phyloP scores from a whole-genome alignment of 2,888 invertebrate species.

The Oscheius onirici region DNA sequence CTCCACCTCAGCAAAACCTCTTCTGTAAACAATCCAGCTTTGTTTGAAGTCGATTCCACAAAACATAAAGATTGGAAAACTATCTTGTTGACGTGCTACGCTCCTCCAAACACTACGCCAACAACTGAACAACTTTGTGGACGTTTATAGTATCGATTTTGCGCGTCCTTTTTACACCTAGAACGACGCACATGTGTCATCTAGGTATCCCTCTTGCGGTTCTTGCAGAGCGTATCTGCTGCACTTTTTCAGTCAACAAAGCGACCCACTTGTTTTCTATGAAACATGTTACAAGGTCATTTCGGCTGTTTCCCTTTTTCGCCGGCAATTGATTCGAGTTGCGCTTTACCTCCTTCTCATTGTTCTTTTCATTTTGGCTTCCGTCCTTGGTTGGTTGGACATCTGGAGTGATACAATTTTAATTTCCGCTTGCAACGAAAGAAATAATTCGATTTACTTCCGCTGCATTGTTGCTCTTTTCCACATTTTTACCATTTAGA shows the following conservation, averaged over 20 bases:
- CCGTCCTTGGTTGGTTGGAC: neutral
- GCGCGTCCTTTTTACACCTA: conserved; percentile 28
- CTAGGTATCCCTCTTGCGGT: conserved; percentile 25
- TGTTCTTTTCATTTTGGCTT: neutral
- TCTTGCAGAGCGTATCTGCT: conserved; percentile 20
- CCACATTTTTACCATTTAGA: too few species aligned
- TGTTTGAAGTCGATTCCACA: too few species aligned
- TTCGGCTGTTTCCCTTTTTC: conserved; percentile 5
- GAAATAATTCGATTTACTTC: too few species aligned
- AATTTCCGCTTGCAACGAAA: conserved; percentile 4
- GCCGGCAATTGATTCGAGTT: neutral
- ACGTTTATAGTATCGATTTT: conserved; percentile 25
- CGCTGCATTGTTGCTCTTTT: too few species aligned
- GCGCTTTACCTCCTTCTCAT: neutral
- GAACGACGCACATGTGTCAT: conserved; percentile 32
- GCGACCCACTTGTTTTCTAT: neutral
- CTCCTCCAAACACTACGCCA: neutral
- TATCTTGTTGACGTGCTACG: too few species aligned
- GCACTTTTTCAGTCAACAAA: conserved; percentile 8
- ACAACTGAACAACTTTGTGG: conserved; percentile 22
- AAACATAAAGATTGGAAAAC: too few species aligned
- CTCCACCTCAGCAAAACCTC: too few species aligned
- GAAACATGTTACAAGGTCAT: conserved; percentile 8
- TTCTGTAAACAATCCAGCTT: too few species aligned
- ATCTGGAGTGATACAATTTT: neutral